phyloP scores from a whole-genome alignment of 2,113 vertebrate genomes.

The Platichthys stellatus region DNA sequence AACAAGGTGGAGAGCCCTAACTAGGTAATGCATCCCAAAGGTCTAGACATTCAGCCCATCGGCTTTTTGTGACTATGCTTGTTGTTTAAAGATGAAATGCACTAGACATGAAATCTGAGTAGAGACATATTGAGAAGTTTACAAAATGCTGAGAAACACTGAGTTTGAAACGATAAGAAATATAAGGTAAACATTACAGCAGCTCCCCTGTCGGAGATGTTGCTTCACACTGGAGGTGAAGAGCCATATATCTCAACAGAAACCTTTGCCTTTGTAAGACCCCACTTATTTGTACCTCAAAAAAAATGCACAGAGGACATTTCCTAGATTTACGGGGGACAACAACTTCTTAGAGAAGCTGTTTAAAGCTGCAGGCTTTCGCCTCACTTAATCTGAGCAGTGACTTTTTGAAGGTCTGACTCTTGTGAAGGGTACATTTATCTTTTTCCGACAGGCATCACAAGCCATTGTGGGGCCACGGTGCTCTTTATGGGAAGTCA shows the following conservation, averaged over 20 bases:
- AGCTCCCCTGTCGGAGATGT: background rate
- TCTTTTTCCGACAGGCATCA: conserved; percentile 40
- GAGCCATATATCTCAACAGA: conserved; percentile 25
- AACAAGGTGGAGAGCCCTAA: too few species aligned
- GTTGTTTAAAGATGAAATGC: too few species aligned
- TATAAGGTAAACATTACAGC: background rate
- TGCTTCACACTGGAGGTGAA: background rate
- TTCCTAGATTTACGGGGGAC: conserved; percentile 58
- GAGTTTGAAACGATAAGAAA: too few species aligned
- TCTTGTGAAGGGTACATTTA: conserved; percentile 58
- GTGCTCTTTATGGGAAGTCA: conserved; percentile 16
- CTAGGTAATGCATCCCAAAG: too few species aligned
- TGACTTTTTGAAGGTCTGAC: conserved; percentile 70
- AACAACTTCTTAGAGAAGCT: conserved; percentile 46
- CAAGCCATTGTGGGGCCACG: background rate
- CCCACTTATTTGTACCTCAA: conserved; percentile 42
- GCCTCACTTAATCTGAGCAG: conserved; percentile 61
- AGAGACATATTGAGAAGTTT: too few species aligned
- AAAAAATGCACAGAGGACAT: conserved; percentile 47
- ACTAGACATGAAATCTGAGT: too few species aligned
- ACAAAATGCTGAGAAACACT: too few species aligned
- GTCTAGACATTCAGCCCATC: too few species aligned
- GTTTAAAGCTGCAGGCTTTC: conserved; percentile 53
- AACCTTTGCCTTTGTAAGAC: conserved; percentile 13
- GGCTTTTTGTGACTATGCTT: too few species aligned